phyloP scores from a whole-genome alignment of 2,797 vertebrate genomes.

The Coregonus ussuriensis region DNA sequence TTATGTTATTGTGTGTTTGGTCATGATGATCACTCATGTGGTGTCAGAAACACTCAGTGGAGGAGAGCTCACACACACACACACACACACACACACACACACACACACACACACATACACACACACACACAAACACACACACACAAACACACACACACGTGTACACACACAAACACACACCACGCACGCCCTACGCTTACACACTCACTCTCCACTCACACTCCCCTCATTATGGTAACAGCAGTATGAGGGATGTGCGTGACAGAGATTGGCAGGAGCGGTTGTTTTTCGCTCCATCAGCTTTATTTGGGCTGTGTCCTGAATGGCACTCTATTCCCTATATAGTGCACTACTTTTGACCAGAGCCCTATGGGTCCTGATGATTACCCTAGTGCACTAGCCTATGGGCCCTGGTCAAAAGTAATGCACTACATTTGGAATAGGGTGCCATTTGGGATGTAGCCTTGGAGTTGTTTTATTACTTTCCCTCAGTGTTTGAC shows the following conservation, averaged over 20 bases:
- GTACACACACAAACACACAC: neutral
- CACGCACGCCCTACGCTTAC: neutral
- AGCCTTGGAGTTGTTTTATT: constrained; percentile 61
- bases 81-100: no score
- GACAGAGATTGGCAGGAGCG: constrained; percentile 65
- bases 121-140: neutral
- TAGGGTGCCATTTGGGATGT: no score
- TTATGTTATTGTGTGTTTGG: constrained; percentile 33
- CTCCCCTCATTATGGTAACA: constrained; percentile 9
- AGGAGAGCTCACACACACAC: neutral
- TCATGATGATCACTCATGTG: constrained; percentile 31
- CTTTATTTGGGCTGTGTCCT: constrained; percentile 48
- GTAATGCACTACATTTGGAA: no score
- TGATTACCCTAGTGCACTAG: no score
- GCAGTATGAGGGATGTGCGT: constrained; percentile 56
- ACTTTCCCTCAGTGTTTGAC: constrained; percentile 57
- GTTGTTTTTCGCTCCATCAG: constrained; percentile 42
- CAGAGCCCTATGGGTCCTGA: no score
- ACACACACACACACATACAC: no score
- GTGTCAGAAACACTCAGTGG: constrained; percentile 52
- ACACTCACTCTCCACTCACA: neutral
- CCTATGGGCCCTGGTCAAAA: no score
- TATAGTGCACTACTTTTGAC: no score
- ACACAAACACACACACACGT: neutral
- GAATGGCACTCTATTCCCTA: no score